A percentile compares a stretch with the other conserved stretches of the same genome.
Evolutionary conservation across 2,797 vertebrate species (phyloP).

Genomic region (Falco berigora): DNA sequence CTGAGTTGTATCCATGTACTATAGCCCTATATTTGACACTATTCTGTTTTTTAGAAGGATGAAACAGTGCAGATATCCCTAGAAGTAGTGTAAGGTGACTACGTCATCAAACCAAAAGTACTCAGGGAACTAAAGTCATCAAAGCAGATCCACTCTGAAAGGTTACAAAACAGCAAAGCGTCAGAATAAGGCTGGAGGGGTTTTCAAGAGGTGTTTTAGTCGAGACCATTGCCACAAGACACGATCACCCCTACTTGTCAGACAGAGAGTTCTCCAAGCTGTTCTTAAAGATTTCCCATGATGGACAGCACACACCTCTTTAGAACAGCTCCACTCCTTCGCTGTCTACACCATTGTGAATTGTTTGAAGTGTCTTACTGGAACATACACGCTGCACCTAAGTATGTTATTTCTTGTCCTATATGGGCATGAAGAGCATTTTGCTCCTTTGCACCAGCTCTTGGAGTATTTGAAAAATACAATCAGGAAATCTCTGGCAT

Average conservation of each 20-base stretch:
- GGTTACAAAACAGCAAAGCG: background rate
- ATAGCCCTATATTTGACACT: background rate
- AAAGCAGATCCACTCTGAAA: background rate
- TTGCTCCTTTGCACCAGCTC: background rate
- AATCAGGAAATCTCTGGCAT: background rate
- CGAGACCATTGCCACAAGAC: background rate
- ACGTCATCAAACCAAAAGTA: background rate
- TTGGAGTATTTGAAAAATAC: background rate
- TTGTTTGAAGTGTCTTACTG: background rate
- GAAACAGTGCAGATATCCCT: background rate
- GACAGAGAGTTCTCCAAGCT: background rate
- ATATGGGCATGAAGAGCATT: background rate
- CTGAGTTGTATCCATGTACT: background rate
- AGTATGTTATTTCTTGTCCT: background rate
- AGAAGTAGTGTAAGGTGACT: background rate
- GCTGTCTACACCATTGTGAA: background rate
- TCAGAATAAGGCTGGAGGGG: background rate
- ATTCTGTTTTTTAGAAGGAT: background rate
- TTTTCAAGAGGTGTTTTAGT: background rate
- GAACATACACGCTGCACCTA: background rate
- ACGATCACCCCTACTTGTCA: background rate
- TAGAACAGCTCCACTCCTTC: background rate
- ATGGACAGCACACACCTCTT: background rate
- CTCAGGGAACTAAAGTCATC: background rate
- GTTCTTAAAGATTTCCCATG: background rate